Percentiles rank a stretch among this genome's conserved stretches.
Evolutionary conservation across 2,113 vertebrate genomes (phyloP).

Genomic region (Lonchura striata): DNA sequence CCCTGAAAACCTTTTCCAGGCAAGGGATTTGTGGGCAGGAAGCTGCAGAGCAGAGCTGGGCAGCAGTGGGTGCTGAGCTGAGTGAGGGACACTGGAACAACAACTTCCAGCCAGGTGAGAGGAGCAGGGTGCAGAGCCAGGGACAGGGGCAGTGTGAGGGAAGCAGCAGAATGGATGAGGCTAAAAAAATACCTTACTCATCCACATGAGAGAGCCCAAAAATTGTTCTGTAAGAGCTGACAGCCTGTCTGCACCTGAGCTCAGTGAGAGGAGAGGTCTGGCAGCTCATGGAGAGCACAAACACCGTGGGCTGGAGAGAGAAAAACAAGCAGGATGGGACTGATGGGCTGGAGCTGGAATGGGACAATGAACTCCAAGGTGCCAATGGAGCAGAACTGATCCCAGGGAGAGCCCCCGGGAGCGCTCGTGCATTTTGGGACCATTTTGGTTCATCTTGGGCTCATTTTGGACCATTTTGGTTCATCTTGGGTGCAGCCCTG

Average conservation of each 20-base stretch:
- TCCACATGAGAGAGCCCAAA: not conserved
- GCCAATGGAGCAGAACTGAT: too few species aligned
- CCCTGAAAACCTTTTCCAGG: constrained; percentile 55
- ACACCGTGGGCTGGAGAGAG: not conserved
- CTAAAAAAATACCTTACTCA: not conserved
- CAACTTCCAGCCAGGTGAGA: constrained; percentile 56
- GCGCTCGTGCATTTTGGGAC: not conserved
- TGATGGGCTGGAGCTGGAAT: too few species aligned
- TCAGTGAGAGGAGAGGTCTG: not conserved
- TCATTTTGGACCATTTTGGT: not conserved
- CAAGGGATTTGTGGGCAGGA: not conserved
- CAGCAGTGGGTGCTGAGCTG: not conserved
- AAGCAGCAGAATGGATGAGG: not conserved
- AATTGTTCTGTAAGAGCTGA: not conserved
- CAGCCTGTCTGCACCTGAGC: not conserved
- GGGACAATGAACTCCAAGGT: too few species aligned
- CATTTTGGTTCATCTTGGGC: not conserved
- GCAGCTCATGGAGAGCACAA: not conserved
- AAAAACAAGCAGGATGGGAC: not conserved
- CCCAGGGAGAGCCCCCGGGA: too few species aligned
- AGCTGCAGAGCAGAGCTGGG: not conserved
- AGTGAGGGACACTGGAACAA: not conserved
- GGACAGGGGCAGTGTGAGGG: accelerated
- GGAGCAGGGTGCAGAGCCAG: not conserved
- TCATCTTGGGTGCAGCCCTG: not conserved